Evolutionary conservation across 1,140 invertebrate genomes (phyloP), one percentile per base, ranked within the genome.

Genomic region (Chionoecetes opilio): DNA sequence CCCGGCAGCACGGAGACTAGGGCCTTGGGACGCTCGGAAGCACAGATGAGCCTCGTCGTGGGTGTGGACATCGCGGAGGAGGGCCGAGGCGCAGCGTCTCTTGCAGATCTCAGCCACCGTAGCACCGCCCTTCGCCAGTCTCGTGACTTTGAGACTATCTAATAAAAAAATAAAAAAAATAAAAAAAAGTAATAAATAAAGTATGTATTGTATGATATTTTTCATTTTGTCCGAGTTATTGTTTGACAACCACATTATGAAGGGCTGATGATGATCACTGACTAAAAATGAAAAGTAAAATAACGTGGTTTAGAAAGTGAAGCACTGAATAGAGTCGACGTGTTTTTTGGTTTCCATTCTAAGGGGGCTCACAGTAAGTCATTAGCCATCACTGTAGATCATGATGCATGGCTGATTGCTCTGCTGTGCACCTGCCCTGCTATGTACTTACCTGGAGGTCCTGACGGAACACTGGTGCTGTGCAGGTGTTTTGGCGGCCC

Each of bases 51-150:
- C 41, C 41, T 14, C 5, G 41, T 5, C 21, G 11, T 75, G 63
- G 46, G 89, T 91, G 89, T 75, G 38, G 46, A 32, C 26, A 75
- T 91, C 14, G 31, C n/a, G 41, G 89, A 32, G 89, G 31, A 91
- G 89, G 89, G 8, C 9, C 89, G 89, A 53, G 53, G 89, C 31
- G 89, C 35, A 34, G 86, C 35, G 53, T 34, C 46, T 21, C 11
- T 32, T 91, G 89, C 63, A 75, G 21, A n/a, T 75, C 63, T 75
- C 63, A 17, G 63, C 63, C 63, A 75, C 63, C 63, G 21, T 75
- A n/a, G 63, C 63, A 75, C 63, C 63, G 63, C 63, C 63, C 63
- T 75, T 75, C 21, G 63, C 41, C 63, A 75, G 63, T 75, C 63
- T 75, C 63, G 63, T 75, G 63, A 75, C 63, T n/a, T 75, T 26